These are phyloP conservation scores for Daboia siamensis DNA, from an alignment of 2,113 vertebrate genomes.

Conservation along the genomic window DNA sequence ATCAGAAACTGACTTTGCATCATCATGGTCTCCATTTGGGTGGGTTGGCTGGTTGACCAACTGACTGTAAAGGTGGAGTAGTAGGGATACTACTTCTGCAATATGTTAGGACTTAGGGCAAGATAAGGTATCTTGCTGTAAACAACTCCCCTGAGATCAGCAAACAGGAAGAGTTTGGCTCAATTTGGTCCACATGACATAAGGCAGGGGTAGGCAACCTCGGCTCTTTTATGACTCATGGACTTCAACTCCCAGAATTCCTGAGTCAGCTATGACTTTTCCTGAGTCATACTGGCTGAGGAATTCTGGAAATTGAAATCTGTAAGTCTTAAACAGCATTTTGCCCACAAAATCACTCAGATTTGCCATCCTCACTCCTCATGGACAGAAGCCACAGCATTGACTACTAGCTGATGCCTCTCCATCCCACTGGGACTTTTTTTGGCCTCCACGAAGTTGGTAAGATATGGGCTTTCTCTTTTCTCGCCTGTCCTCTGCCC, in stretches of 20 bases:
- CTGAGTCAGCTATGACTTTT: too few relatives aligned
- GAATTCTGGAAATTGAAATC: too few relatives aligned
- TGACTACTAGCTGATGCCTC: too few relatives aligned
- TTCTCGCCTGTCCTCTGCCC: not conserved
- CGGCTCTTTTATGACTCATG: too few relatives aligned
- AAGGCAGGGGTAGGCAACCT: too few relatives aligned
- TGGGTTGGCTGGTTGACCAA: not conserved
- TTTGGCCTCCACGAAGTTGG: not conserved
- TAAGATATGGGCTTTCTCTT: not conserved
- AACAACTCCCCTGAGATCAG: not conserved
- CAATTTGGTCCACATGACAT: not conserved
- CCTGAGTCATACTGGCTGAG: too few relatives aligned
- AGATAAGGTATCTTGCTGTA: not conserved
- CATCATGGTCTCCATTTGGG: not conserved
- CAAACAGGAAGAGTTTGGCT: not conserved
- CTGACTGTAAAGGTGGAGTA: not conserved
- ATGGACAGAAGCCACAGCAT: too few relatives aligned
- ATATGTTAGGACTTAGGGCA: not conserved
- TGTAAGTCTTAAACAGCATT: too few relatives aligned
- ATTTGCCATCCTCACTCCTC: too few relatives aligned
- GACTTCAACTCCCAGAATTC: too few relatives aligned
- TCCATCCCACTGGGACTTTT: too few relatives aligned
- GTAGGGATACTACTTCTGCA: not conserved
- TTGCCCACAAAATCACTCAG: too few relatives aligned
- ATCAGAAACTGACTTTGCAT: not conserved